A percentile compares a stretch with the other conserved stretches of the same genome.
These are phyloP conservation scores for Epinotia nisella DNA, from an alignment of 2,888 invertebrate species.

Conservation along the genomic window DNA sequence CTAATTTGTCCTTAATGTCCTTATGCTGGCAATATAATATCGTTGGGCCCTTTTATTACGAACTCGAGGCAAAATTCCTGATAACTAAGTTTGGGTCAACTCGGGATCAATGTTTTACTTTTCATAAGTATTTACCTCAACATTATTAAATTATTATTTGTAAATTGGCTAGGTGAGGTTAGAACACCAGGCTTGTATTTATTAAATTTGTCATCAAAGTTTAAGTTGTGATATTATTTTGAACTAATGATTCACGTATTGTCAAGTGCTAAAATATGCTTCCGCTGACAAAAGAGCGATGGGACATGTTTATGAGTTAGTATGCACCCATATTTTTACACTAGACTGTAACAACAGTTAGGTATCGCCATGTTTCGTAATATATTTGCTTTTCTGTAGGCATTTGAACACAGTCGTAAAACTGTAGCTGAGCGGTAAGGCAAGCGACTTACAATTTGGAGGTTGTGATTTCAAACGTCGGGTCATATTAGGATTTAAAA, in stretches of 20 bases:
- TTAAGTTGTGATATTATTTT: neutral
- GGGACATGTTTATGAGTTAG: no score
- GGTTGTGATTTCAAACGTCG: no score
- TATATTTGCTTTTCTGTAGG: neutral
- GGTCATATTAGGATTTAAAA: no score
- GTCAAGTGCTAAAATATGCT: no score
- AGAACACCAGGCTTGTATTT: neutral
- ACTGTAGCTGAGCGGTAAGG: no score
- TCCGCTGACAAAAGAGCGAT: no score
- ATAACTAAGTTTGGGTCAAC: conserved; percentile 39
- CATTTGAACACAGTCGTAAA: neutral
- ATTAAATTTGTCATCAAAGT: conserved; percentile 7
- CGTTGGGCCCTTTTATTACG: conserved; percentile 32
- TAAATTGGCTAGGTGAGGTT: neutral
- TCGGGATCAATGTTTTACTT: conserved; percentile 30
- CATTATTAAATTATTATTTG: conserved; percentile 24
- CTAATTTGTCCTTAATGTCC: conserved; percentile 42
- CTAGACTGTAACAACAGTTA: no score
- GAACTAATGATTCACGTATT: neutral
- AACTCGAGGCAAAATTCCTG: conserved; percentile 29
- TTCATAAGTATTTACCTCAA: conserved; percentile 19
- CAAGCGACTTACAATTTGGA: no score
- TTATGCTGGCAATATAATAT: conserved; percentile 39
- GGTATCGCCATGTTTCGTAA: neutral
- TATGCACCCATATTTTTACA: no score